phyloP scores from a whole-genome alignment of 2,797 vertebrate species.

The Mormyrus proboscirostris region DNA sequence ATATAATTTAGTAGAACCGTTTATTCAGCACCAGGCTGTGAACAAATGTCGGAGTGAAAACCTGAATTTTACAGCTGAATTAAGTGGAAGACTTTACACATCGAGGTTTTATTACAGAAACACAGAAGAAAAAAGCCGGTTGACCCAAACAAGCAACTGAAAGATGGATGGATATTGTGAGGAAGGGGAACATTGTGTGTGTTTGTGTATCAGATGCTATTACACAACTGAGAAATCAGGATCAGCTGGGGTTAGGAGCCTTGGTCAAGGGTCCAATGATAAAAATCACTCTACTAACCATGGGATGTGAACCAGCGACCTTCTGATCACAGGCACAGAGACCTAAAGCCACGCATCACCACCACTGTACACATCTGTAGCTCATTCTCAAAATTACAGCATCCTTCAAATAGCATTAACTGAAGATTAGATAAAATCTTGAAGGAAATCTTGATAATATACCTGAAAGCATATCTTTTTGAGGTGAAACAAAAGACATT shows the following conservation, averaged over 20 bases:
- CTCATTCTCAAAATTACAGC: neutral
- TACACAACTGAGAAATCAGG: neutral
- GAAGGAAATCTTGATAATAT: neutral
- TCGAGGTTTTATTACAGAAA: neutral
- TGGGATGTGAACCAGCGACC: neutral
- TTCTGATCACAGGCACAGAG: neutral
- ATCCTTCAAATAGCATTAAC: neutral
- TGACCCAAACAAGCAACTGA: neutral
- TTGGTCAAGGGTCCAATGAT: neutral
- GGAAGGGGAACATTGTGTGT: neutral
- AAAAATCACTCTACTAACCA: neutral
- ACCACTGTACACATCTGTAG: neutral
- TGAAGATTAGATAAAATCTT: neutral
- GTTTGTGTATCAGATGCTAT: neutral
- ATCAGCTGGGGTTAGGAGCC: neutral
- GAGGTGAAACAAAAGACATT: neutral
- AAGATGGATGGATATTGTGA: neutral
- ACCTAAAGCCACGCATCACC: neutral
- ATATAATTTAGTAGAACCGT: neutral
- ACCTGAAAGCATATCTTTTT: neutral
- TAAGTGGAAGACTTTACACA: neutral
- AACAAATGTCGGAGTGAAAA: neutral
- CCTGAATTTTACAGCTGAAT: neutral
- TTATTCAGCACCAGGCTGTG: neutral
- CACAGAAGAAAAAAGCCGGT: neutral